Conservation (phyloP, 2,888 invertebrate species). For the Drosophila gaucha region DNA sequence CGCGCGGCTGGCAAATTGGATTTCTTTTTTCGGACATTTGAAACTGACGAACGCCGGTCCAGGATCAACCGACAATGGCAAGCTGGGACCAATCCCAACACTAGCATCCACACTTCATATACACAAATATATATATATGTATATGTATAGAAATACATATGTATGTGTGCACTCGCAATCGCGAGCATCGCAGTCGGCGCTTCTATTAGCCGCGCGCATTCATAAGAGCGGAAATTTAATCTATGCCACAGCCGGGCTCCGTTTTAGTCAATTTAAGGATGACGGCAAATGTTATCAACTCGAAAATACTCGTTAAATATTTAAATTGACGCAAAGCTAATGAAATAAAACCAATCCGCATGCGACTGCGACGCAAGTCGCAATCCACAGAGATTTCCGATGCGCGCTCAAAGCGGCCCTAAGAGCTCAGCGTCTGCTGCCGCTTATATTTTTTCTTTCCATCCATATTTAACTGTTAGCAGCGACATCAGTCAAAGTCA, state of each 20-base stretch:
- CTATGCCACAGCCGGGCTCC: conserved; percentile 47
- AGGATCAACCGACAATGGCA: conserved; percentile 34
- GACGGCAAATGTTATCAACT: conserved; percentile 62
- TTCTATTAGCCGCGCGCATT: conserved; percentile 75
- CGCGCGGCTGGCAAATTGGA: conserved; percentile 71
- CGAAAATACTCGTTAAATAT: conserved; percentile 69
- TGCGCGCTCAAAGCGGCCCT: conserved; percentile 27
- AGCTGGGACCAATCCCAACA: conserved; percentile 39
- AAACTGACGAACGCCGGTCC: conserved; percentile 59
- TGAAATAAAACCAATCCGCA: conserved; percentile 69
- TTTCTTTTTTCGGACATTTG: conserved; percentile 74
- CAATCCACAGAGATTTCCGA: conserved; percentile 51
- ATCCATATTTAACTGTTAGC: conserved; percentile 20
- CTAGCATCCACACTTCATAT: conserved; percentile 11
- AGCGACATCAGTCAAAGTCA: conserved; percentile 45
- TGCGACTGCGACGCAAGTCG: conserved; percentile 34
- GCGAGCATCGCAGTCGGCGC: conserved; percentile 26
- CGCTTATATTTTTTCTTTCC: neutral
- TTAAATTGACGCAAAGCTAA: conserved; percentile 76
- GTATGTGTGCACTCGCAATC: conserved; percentile 6
- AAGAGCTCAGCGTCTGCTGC: neutral
- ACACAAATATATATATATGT: neutral
- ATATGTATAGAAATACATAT: neutral
- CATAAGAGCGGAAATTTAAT: conserved; percentile 75
- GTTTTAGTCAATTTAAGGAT: conserved; percentile 70